Conservation (phyloP, 2,797 vertebrate genomes). For the Ctenochaetus hawaiiensis region DNA sequence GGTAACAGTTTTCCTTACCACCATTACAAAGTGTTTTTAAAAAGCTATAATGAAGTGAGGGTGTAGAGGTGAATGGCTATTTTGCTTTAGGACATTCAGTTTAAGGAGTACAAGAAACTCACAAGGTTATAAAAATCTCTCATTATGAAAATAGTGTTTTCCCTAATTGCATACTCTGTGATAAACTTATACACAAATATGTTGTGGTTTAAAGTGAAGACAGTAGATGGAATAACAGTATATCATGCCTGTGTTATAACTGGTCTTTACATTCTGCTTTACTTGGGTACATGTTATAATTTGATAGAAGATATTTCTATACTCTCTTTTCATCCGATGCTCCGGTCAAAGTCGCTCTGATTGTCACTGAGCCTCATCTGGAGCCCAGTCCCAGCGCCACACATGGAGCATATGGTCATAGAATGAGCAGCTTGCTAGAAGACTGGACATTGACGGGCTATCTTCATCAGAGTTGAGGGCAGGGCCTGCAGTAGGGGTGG, state of each 20-base stretch:
- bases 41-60: not conserved
- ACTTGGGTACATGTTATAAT: not conserved
- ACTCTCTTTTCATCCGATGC: not conserved
- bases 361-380: conserved; percentile 45
- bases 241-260: not conserved
- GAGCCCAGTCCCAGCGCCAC: conserved; percentile 92
- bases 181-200: conserved; percentile 11
- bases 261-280: conserved; percentile 21
- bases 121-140: conserved; percentile 42
- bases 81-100: not conserved
- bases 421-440: conserved; percentile 95
- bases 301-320: not conserved
- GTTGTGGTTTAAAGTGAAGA: conserved; percentile 3
- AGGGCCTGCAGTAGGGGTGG: not conserved
- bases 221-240: not conserved
- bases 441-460: conserved; percentile 65
- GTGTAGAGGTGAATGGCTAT: not conserved
- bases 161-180: conserved; percentile 43
- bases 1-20: not conserved
- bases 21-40: not conserved
- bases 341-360: conserved; percentile 22
- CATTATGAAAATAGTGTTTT: conserved; percentile 54
- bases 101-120: conserved; percentile 20
- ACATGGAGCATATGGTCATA: conserved; percentile 94
- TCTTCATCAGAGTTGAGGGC: not conserved